These are phyloP conservation scores for Lytechinus variegatus DNA, from an alignment of 35 echinoderm and acorn worm species.

Conservation along the genomic window DNA sequence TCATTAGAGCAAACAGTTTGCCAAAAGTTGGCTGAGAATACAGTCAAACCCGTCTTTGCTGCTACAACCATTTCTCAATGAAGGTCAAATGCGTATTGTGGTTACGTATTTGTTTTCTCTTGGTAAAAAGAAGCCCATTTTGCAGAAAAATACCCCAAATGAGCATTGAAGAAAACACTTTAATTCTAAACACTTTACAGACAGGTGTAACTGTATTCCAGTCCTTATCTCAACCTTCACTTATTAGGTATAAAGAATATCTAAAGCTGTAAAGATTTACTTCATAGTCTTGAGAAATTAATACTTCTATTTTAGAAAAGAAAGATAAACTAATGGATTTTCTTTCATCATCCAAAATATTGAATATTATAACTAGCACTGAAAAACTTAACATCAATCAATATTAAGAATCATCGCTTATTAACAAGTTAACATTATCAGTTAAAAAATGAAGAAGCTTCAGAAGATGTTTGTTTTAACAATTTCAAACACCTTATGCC, in stretches of 20 bases:
- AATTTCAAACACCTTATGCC: neutral
- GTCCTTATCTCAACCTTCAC: no score
- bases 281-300: no score
- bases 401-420: neutral
- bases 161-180: no score
- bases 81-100: no score
- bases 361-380: neutral
- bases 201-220: no score
- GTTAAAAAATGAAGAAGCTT: neutral
- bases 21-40: neutral
- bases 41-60: neutral
- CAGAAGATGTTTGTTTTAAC: neutral
- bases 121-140: no score
- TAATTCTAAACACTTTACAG: no score
- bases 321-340: neutral
- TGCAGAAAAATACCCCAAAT: no score
- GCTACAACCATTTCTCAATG: neutral
- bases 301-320: neutral
- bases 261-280: no score
- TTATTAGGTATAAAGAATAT: no score
- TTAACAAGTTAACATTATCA: neutral
- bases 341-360: neutral
- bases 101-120: no score
- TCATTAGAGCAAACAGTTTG: neutral
- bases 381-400: neutral